phyloP scores from a whole-genome alignment of 1,140 invertebrate genomes.

The Muscidifurax raptorellus region DNA sequence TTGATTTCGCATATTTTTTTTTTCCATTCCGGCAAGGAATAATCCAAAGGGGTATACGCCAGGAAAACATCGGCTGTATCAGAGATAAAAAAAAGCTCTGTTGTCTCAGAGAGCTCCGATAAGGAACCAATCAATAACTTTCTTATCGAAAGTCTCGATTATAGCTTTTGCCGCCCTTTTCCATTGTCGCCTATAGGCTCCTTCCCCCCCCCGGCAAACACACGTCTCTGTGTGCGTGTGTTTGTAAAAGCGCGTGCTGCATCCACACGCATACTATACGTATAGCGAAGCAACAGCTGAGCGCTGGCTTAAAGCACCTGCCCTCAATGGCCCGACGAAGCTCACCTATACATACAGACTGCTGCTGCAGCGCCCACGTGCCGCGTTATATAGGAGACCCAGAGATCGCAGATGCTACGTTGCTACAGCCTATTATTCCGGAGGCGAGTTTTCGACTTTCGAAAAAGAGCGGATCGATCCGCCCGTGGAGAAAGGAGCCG shows the following conservation, averaged over 20 bases:
- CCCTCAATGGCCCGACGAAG: constrained; percentile 63
- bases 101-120: constrained; percentile 7
- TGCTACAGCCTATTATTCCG: constrained; percentile 28
- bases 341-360: neutral
- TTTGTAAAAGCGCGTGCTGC: constrained; percentile 16
- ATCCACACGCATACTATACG: constrained; percentile 42
- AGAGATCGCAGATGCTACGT: constrained; percentile 44
- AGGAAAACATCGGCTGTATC: neutral
- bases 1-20: no score
- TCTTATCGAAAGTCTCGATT: constrained; percentile 15
- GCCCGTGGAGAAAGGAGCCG: neutral
- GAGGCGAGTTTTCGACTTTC: constrained; percentile 14
- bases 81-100: constrained; percentile 17
- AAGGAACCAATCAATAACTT: constrained; percentile 23
- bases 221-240: neutral
- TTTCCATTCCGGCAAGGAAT: no score
- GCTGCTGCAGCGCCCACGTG: constrained; percentile 34
- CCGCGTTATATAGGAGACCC: neutral
- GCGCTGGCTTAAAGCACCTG: constrained; percentile 69
- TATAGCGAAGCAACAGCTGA: constrained; percentile 74
- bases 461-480: neutral
- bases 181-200: neutral
- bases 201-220: neutral
- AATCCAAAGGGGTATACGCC: no score
- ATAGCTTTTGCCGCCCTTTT: neutral